Conservation (phyloP, 2,888 invertebrate genomes). For the Tenthredo mesomela region DNA sequence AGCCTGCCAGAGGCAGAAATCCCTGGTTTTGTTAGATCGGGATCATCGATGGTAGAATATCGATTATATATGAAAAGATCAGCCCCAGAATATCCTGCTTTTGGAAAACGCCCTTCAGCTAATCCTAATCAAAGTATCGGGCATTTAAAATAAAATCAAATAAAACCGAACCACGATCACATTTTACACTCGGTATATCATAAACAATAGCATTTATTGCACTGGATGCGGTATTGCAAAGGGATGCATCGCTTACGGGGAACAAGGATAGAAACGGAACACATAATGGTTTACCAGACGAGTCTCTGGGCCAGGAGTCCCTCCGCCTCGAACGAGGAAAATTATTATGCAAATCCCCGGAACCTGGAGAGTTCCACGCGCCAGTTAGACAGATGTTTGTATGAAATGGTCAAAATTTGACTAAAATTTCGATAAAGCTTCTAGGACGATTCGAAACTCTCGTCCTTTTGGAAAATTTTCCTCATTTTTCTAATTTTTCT, state of each 20-base stretch:
- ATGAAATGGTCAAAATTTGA: not conserved
- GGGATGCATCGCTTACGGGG: not conserved
- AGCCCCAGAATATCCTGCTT: not conserved
- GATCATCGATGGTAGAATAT: not conserved
- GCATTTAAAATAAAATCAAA: not conserved
- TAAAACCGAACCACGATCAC: not conserved
- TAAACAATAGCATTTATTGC: not conserved
- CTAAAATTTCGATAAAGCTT: not conserved
- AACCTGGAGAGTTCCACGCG: slow-evolving; percentile 16
- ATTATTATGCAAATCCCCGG: slow-evolving; percentile 43
- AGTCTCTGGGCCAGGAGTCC: not conserved
- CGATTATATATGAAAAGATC: not conserved
- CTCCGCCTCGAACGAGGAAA: slow-evolving; percentile 10
- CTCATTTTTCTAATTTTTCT: too few species aligned
- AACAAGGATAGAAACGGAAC: not conserved
- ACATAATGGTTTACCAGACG: slow-evolving; percentile 10
- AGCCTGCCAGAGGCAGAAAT: not conserved
- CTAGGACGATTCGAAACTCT: too few species aligned
- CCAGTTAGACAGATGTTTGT: not conserved
- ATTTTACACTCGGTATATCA: not conserved
- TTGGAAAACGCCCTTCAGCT: too few species aligned
- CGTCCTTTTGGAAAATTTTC: too few species aligned
- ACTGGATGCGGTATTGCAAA: not conserved
- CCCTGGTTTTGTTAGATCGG: not conserved
- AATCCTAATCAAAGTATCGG: not conserved